Evolutionary conservation across 2,797 vertebrate genomes (phyloP), one percentile per base, ranked within the genome.

Genomic region (Myotis findleyi): DNA sequence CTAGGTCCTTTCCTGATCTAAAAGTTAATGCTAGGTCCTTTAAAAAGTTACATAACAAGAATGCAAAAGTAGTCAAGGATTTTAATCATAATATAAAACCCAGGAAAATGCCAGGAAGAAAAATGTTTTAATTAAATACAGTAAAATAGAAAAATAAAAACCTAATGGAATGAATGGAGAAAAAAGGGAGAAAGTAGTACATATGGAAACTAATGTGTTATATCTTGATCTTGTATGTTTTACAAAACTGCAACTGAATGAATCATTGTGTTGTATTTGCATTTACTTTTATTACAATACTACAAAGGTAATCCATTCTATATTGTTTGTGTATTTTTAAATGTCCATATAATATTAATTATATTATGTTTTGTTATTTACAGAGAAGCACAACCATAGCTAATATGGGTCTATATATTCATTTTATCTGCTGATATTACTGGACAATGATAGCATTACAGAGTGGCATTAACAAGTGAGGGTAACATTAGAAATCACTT

Each of bases 11-110:
- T 38, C 57, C 59, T 91, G 57, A 91, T 49, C 41, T 79, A 49
- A 72, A 95, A 89, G 80, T 91, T 95, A 95, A 96, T 18, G 21
- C 16, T 59, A 80, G 17, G 7, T 69, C 91, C 57, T 80, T 94
- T 80, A 94, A 86, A 73, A 72, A 95, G 72, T 66, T 68, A 89
- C 20, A 30, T 36, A 77, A 57, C 16, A 69, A 82, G 44, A 95
- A 92, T 5, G 33, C 38, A 85, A 85, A 90, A 86, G 25, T 69
- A 82, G 23, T 57, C 44, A 51, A 79, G 25, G 7, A 82, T 73
- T 90, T 91, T 69, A 95, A 85, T 82, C 62, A 77, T 82, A 68
- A 33, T 47, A 90, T 55, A 57, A 93, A 94, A 66, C 9, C 71
- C 79, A 85, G 23, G 20, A 72, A 71, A 77, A 68, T 83, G 12